phyloP scores from a whole-genome alignment of 2,888 invertebrate species.

The Leptinotarsa tumamoca region DNA sequence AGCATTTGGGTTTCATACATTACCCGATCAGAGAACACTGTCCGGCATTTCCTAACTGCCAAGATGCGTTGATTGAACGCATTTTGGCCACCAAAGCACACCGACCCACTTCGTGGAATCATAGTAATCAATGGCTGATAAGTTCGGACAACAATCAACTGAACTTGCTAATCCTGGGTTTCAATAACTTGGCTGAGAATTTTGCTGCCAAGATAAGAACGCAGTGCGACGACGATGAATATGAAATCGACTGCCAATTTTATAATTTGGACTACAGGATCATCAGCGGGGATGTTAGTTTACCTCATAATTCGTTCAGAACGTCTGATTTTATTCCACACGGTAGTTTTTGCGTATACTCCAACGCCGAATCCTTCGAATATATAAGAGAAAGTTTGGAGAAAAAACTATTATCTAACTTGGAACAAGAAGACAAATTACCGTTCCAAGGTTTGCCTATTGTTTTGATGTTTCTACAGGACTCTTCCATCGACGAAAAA shows the following conservation, averaged over 20 bases:
- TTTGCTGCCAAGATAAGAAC: conserved; percentile 87
- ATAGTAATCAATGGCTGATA: conserved; percentile 75
- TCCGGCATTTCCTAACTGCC: conserved; percentile 87
- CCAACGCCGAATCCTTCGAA: conserved; percentile 91
- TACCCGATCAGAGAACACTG: conserved; percentile 95
- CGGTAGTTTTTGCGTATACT: conserved; percentile 91
- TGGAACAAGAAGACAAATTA: conserved; percentile 89
- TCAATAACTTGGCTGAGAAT: conserved; percentile 87
- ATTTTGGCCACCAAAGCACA: conserved; percentile 78
- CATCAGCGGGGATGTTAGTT: conserved; percentile 86
- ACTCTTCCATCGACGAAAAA: conserved; percentile 84
- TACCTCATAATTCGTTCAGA: conserved; percentile 83
- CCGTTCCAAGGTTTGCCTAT: conserved; percentile 89
- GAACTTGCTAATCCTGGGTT: conserved; percentile 90
- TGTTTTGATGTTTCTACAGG: conserved; percentile 91
- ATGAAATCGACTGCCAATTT: conserved; percentile 81
- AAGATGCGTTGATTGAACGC: conserved; percentile 81
- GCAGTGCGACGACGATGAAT: conserved; percentile 90
- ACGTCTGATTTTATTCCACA: conserved; percentile 91
- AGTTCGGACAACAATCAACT: conserved; percentile 79
- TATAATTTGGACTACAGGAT: conserved; percentile 88
- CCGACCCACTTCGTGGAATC: conserved; percentile 73
- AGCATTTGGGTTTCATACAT: conserved; percentile 95
- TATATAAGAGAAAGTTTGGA: conserved; percentile 92
- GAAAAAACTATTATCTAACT: conserved; percentile 88